Conservation (phyloP, 2,797 vertebrate genomes). For the Acrossocheilus fasciatus region DNA sequence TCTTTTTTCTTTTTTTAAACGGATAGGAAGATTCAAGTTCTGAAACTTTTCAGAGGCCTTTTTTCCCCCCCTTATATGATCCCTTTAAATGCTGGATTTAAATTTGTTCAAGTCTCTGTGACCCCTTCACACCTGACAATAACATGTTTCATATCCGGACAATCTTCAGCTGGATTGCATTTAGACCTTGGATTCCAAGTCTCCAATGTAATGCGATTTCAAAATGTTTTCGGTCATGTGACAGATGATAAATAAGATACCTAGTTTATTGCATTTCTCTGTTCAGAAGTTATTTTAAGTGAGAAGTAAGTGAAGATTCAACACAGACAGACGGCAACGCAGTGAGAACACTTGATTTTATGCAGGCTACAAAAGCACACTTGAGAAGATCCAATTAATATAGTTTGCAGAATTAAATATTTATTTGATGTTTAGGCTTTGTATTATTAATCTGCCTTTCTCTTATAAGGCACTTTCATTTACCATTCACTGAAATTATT, state of each 20-base stretch:
- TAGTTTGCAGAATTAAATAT: neutral
- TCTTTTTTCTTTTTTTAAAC: neutral
- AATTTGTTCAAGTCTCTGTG: neutral
- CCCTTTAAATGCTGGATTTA: neutral
- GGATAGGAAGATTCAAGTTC: too few relatives aligned
- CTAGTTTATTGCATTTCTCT: neutral
- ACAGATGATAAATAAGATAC: neutral
- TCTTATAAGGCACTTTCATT: too few relatives aligned
- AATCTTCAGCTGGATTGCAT: conserved; percentile 5
- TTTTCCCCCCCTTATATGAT: neutral
- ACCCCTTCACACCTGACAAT: neutral
- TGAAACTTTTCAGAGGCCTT: neutral
- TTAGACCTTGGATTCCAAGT: neutral
- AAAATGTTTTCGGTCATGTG: neutral
- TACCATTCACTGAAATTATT: too few relatives aligned
- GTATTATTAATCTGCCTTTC: too few relatives aligned
- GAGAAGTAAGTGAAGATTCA: neutral
- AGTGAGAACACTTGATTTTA: neutral
- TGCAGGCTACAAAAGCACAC: neutral
- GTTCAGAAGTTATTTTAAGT: neutral
- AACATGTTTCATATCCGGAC: conserved; percentile 5
- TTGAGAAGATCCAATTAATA: neutral
- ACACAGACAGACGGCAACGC: neutral
- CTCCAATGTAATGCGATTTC: neutral
- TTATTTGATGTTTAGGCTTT: too few relatives aligned